phyloP scores from a whole-genome alignment of 2,888 invertebrate genomes.

The Boloria selene region DNA sequence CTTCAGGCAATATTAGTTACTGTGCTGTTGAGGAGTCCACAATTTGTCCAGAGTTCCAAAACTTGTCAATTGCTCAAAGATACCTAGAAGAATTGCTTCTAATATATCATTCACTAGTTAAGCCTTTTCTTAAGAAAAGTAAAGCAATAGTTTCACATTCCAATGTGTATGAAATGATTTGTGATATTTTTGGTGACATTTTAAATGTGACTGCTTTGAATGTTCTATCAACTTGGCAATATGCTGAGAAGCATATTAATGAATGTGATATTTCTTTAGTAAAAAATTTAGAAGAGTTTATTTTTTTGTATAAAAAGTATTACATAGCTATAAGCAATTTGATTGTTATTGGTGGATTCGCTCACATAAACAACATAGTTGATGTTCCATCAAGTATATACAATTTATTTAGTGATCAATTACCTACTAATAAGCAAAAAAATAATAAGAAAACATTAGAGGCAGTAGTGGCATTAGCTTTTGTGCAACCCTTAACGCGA shows the following conservation, averaged over 20 bases:
- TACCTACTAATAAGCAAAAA: constrained; percentile 79
- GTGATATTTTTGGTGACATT: constrained; percentile 86
- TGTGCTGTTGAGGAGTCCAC: constrained; percentile 68
- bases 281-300: constrained; percentile 87
- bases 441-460: constrained; percentile 81
- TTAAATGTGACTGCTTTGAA: constrained; percentile 86
- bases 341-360: constrained; percentile 87
- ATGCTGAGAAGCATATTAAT: constrained; percentile 84
- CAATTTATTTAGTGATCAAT: constrained; percentile 81
- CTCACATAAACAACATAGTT: constrained; percentile 84
- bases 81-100: constrained; percentile 86
- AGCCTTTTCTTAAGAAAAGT: constrained; percentile 85
- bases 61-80: constrained; percentile 85
- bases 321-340: constrained; percentile 87
- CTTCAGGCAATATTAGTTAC: constrained; percentile 74
- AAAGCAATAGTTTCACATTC: constrained; percentile 79
- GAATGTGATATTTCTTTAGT: constrained; percentile 86
- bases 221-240: constrained; percentile 86
- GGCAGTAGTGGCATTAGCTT: constrained; percentile 82
- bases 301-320: constrained; percentile 87
- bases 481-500: constrained; percentile 84
- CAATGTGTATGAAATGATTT: constrained; percentile 84
- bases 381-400: constrained; percentile 82
- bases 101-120: constrained; percentile 84
- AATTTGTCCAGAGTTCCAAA: constrained; percentile 73